Evolutionary conservation across 2,888 invertebrate genomes (phyloP), one percentile per base, ranked within the genome.

Genomic region (Coenonympha glycerion): DNA sequence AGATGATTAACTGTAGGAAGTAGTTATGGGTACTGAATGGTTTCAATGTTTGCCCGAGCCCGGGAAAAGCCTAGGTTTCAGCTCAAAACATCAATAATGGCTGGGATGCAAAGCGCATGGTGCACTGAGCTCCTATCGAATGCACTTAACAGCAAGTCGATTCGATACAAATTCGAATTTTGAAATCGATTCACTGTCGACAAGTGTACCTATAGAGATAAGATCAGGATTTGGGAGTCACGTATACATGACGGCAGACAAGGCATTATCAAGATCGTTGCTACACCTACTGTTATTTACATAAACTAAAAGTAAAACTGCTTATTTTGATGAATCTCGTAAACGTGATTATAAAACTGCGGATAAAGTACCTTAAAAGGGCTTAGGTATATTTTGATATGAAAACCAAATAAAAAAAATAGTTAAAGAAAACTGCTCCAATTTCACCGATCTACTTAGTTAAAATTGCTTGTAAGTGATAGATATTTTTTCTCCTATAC

Each of bases 61-160:
- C 37, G 24, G 37, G 37, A 15, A 39, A 15, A 39, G n/a, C 22
- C 8, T 30, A 42, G 42, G 19, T 31, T 21, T 31, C 21, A 42
- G 21, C 19, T 31, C 30, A 4, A 34, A 45, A 44, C 21, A 45
- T 45, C 45, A 34, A 45, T 45, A 45, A 21, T 16, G 6, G 6
- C 4, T 6, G 3, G 16, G 6, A n/a, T 45, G 24, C 33, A 45
- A 11, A n/a, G 45, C 45, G 45, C 45, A 45, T n/a, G 21, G 45
- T 45, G 33, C 24, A 45, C 8, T 16, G 19, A 22, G 22, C 9
- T 13, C 9, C 3, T 9, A 19, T 26, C 16, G n/a, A n/a, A n/a
- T n/a, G n/a, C n/a, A n/a, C n/a, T n/a, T n/a, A n/a, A 22, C 26
- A 15, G 44, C 21, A 13, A 31, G 22, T 6, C 18, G 18, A 19